phyloP scores from a whole-genome alignment of 2,888 invertebrate species.

The Trachelus tabidus region DNA sequence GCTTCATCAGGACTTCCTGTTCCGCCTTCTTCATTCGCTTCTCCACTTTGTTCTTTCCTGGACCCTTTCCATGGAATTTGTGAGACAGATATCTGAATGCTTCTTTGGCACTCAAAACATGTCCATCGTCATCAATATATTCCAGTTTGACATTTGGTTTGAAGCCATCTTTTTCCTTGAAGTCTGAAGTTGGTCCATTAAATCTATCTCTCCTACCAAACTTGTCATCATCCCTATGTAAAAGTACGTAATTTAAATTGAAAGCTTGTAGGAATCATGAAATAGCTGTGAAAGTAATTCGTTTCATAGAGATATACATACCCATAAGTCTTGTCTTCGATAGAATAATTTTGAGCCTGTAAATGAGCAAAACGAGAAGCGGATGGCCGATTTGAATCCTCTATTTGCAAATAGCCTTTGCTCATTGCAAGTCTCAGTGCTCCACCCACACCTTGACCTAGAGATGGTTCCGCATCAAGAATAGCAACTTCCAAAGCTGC shows the following conservation, averaged over 20 bases:
- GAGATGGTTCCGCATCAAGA: slow-evolving; percentile 92
- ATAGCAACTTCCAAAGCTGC: slow-evolving; percentile 74
- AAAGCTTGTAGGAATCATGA: background rate
- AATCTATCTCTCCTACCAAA: slow-evolving; percentile 80
- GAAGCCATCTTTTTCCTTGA: slow-evolving; percentile 90
- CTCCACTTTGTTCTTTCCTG: slow-evolving; percentile 98
- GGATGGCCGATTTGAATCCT: slow-evolving; percentile 78
- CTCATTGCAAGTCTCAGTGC: slow-evolving; percentile 91
- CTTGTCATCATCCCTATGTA: slow-evolving; percentile 80
- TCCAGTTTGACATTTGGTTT: slow-evolving; percentile 95
- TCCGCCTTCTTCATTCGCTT: slow-evolving; percentile 94
- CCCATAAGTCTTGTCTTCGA: slow-evolving; percentile 82
- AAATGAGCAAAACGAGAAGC: slow-evolving; percentile 80
- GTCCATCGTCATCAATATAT: slow-evolving; percentile 97
- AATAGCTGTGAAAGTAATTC: background rate
- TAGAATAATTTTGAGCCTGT: slow-evolving; percentile 83
- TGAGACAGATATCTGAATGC: slow-evolving; percentile 96
- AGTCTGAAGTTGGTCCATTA: slow-evolving; percentile 88
- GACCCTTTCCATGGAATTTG: slow-evolving; percentile 99
- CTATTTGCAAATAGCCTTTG: slow-evolving; percentile 93
- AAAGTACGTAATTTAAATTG: slow-evolving; percentile 3
- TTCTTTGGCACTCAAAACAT: slow-evolving; percentile 92
- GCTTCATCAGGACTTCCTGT: slow-evolving; percentile 96
- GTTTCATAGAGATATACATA: slow-evolving; percentile 51
- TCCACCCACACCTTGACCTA: slow-evolving; percentile 91